Evolutionary conservation across 2,797 vertebrate species (phyloP).

Genomic region (Hoplostethus mediterraneus): DNA sequence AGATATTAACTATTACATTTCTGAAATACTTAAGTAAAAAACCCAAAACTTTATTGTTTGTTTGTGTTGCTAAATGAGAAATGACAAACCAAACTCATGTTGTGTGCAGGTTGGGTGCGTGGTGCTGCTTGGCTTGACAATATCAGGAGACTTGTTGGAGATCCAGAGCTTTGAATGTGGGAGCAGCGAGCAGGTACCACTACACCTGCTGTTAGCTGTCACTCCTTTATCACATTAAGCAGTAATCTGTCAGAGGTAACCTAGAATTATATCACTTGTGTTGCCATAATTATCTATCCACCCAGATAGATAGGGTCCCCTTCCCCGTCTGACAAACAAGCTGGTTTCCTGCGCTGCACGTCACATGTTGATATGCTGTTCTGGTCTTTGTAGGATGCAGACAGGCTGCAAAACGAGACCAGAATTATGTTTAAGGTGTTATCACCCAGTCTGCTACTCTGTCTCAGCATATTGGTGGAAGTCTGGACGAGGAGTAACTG

Average conservation of each 20-base stretch:
- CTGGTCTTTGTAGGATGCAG: not conserved
- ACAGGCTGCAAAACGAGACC: not conserved
- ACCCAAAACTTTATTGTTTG: too few species aligned
- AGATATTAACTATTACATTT: too few species aligned
- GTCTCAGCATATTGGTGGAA: not conserved
- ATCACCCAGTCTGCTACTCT: not conserved
- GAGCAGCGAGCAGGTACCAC: not conserved
- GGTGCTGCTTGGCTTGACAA: not conserved
- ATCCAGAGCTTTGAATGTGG: conserved; percentile 13
- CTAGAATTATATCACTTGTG: too few species aligned
- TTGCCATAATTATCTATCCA: too few species aligned
- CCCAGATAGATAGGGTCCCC: too few species aligned
- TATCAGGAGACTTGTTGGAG: not conserved
- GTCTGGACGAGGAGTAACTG: not conserved
- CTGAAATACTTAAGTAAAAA: too few species aligned
- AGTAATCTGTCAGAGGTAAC: too few species aligned
- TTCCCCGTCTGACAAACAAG: too few species aligned
- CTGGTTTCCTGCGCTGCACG: too few species aligned
- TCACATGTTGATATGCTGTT: too few species aligned
- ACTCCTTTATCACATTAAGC: not conserved
- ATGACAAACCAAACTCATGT: too few species aligned
- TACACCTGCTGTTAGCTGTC: not conserved
- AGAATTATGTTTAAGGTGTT: not conserved
- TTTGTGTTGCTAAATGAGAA: too few species aligned
- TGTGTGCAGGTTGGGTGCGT: conserved; percentile 1